Percentiles rank a stretch among this genome's conserved stretches.
phyloP scores from a whole-genome alignment of 2,113 vertebrate species.

The Limanda limanda region DNA sequence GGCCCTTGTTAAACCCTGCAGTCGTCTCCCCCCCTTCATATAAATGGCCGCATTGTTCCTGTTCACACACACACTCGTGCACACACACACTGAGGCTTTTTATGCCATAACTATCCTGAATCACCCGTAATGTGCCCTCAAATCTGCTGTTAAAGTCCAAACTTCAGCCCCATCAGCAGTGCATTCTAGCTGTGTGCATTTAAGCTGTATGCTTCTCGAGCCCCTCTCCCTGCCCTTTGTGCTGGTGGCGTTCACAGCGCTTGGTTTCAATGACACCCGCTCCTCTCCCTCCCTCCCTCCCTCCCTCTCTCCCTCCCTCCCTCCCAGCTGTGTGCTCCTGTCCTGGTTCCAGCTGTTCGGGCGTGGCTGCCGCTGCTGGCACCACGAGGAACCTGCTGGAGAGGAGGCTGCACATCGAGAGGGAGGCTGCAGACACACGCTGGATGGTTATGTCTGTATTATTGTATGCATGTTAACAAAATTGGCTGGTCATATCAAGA shows the following conservation, averaged over 20 bases:
- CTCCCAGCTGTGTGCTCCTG: constrained; percentile 56
- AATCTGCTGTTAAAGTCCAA: constrained; percentile 40
- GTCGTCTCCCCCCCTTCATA: constrained; percentile 24
- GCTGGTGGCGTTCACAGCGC: constrained; percentile 17
- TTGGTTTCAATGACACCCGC: constrained; percentile 10
- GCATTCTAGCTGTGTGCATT: constrained; percentile 4
- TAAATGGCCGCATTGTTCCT: constrained; percentile 77
- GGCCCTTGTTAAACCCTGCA: constrained; percentile 66
- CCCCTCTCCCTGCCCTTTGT: not conserved
- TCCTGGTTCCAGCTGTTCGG: constrained; percentile 62
- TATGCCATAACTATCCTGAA: constrained; percentile 49
- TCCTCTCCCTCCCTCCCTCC: constrained; percentile 11
- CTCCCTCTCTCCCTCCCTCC: too few relatives aligned
- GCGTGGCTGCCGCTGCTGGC: constrained; percentile 67
- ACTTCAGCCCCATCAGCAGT: not conserved
- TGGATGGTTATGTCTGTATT: too few relatives aligned
- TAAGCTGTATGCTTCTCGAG: constrained; percentile 7
- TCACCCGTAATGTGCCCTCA: constrained; percentile 45
- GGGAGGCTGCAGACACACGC: not conserved
- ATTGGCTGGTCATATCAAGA: too few relatives aligned
- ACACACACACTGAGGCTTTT: constrained; percentile 56
- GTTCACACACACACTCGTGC: constrained; percentile 25
- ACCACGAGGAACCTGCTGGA: constrained; percentile 46
- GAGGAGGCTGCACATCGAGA: constrained; percentile 2
- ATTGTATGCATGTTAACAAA: too few relatives aligned